phyloP scores from a whole-genome alignment of 2,113 vertebrate species.

The Scopus umbretta region DNA sequence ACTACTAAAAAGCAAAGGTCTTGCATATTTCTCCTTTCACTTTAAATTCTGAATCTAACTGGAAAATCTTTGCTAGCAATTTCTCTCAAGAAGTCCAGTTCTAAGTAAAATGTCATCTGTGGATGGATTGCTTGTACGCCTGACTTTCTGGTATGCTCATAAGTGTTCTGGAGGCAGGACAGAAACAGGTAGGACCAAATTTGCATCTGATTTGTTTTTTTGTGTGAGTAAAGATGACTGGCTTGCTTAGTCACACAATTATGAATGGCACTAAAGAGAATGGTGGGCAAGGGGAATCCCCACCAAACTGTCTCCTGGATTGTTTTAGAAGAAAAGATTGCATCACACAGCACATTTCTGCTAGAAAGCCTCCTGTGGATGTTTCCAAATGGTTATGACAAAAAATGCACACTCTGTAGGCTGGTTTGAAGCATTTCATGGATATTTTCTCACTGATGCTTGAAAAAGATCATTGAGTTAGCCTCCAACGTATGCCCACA shows the following conservation, averaged over 20 bases:
- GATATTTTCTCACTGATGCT: not conserved
- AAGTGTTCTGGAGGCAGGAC: slow-evolving; percentile 18
- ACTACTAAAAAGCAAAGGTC: not conserved
- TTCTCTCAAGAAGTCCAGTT: not conserved
- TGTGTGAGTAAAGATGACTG: slow-evolving; percentile 55
- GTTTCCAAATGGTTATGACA: slow-evolving; percentile 14
- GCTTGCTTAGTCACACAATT: slow-evolving; percentile 28
- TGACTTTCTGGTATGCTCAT: slow-evolving; percentile 1
- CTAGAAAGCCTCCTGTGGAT: slow-evolving; percentile 12
- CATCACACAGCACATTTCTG: not conserved
- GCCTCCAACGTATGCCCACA: not conserved
- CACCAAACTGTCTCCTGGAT: not conserved
- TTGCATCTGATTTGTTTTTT: slow-evolving; percentile 42
- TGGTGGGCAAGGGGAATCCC: slow-evolving; percentile 54
- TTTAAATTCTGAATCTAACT: not conserved
- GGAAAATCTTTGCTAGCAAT: not conserved
- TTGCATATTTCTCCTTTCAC: not conserved
- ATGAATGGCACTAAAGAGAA: not conserved
- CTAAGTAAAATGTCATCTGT: slow-evolving; percentile 27
- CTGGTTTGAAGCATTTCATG: not conserved
- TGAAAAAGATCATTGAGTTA: not conserved
- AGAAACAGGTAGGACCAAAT: slow-evolving; percentile 53
- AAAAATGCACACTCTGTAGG: not conserved
- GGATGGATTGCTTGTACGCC: not conserved
- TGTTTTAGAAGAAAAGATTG: slow-evolving; percentile 5